Evolutionary conservation across 2,888 invertebrate genomes (phyloP).

Genomic region (Caradrina clavipalpis): DNA sequence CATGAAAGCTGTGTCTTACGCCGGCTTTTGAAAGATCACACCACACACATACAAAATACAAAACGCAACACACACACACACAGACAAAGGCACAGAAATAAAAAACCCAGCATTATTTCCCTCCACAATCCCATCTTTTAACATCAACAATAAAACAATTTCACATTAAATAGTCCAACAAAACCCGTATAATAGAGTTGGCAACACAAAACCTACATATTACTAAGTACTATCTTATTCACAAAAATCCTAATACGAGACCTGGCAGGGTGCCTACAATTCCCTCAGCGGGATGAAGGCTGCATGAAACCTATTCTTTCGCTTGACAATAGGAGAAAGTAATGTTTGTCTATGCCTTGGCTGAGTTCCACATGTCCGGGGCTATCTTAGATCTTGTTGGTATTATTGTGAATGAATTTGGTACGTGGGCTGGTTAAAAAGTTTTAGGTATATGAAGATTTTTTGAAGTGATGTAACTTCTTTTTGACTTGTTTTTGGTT

Average conservation of each 20-base stretch:
- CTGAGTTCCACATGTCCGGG: constrained; percentile 39
- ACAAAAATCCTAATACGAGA: constrained; percentile 13
- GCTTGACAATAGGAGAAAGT: constrained; percentile 38
- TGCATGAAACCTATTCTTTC: constrained; percentile 46
- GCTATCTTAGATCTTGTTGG: constrained; percentile 1
- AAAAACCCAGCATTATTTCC: background rate
- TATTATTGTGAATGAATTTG: constrained; percentile 34
- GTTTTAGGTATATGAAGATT: background rate
- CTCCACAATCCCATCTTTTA: background rate
- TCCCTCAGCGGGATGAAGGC: constrained; percentile 36
- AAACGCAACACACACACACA: too few species aligned
- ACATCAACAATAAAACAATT: constrained; percentile 1
- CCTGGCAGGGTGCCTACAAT: constrained; percentile 48
- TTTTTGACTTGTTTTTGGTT: too few species aligned
- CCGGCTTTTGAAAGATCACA: too few species aligned
- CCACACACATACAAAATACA: too few species aligned
- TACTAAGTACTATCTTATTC: constrained; percentile 23
- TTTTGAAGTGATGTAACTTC: background rate
- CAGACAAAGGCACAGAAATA: too few species aligned
- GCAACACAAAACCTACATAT: constrained; percentile 4
- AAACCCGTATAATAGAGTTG: constrained; percentile 3
- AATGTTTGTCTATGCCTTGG: constrained; percentile 39
- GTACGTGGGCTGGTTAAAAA: background rate
- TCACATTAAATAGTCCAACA: background rate
- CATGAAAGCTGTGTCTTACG: too few species aligned